Evolutionary conservation across 2,113 vertebrate species (phyloP), one percentile per base, ranked within the genome.

Genomic region (Sceloporus undulatus): DNA sequence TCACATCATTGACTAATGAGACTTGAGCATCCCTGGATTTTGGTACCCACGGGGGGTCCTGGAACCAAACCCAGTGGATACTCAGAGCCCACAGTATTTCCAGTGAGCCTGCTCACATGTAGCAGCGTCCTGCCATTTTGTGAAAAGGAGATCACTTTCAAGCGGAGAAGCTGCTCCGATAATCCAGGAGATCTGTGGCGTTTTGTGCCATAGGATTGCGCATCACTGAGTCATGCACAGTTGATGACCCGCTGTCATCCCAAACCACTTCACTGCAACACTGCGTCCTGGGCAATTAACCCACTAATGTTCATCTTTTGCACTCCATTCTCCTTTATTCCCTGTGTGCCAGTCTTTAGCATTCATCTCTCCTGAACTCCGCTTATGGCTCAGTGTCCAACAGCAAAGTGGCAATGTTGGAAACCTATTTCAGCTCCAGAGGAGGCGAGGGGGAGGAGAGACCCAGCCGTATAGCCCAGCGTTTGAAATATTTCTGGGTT

Each of bases 221-320:
- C n/a, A 48, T 59, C 66, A 59, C 52, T 62, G 79, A 86, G 59
- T 86, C 85, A 78, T 52, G 25, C 38, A 34, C 79, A n/a, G 6
- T 74, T 87, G 62, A 73, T 74, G 70, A 75, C 54, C 79, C 40
- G 48, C 86, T 74, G 25, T n/a, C 54, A 73, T 82, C 38, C 56
- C 40, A 40, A 75, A 82, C 71, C 78, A 21, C 34, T 71, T 80
- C 85, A 42, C 85, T 74, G 85, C 78, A 81, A 29, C 40, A 79
- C 54, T 59, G 27, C 38, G 21, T 70, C 19, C 23, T n/a, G 62
- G 34, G 18, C 79, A 74, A 73, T 87, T 74, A 65, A 48, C 70
- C 84, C 54, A 23, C 38, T 29, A 80, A 87, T 21, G 54, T 59
- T 74, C 73, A 13, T 21, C 18, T 27, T 74, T 9, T 13, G 8